Percentiles rank a stretch among this genome's conserved stretches.
phyloP scores from a whole-genome alignment of 2,888 invertebrate species.

The Agonopterix alstromeriana region DNA sequence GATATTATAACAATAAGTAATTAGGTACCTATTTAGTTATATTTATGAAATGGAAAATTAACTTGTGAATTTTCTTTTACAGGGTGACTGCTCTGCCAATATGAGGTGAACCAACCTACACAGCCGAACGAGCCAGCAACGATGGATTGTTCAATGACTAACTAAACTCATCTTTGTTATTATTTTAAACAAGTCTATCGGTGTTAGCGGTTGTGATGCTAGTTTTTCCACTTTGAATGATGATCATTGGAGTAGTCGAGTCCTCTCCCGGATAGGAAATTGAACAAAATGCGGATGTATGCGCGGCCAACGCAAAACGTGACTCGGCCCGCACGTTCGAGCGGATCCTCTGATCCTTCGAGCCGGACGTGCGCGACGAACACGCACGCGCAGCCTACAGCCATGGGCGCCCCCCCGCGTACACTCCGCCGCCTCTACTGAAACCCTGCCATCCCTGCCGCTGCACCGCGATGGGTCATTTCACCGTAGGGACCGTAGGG shows the following conservation, averaged over 20 bases:
- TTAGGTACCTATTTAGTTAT: too few species aligned
- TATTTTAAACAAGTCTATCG: conserved; percentile 8
- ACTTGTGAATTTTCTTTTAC: too few species aligned
- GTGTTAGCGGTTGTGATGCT: conserved; percentile 31
- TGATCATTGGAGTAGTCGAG: background rate
- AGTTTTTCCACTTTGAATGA: background rate
- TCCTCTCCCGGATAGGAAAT: background rate
- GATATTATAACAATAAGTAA: too few species aligned
- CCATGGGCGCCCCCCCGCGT: conserved; percentile 58
- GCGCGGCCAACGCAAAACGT: conserved; percentile 42
- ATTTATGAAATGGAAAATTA: too few species aligned
- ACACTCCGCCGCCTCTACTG: conserved; percentile 31
- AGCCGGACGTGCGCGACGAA: conserved; percentile 28
- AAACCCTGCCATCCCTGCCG: conserved; percentile 18
- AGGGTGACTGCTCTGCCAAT: conserved; percentile 1
- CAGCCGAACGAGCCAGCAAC: conserved; percentile 11
- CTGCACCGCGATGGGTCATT: conserved; percentile 51
- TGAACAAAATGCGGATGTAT: conserved; percentile 30
- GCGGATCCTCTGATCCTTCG: conserved; percentile 7
- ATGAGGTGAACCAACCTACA: conserved; percentile 18
- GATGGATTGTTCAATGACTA: conserved; percentile 27
- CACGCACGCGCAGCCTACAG: conserved; percentile 58
- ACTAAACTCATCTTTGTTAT: background rate
- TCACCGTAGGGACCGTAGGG: conserved; percentile 39
- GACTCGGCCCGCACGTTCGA: conserved; percentile 31